Base-by-base conservation (phyloP, 2,888 invertebrate genomes). In the Hyppa rectilinea region DNA sequence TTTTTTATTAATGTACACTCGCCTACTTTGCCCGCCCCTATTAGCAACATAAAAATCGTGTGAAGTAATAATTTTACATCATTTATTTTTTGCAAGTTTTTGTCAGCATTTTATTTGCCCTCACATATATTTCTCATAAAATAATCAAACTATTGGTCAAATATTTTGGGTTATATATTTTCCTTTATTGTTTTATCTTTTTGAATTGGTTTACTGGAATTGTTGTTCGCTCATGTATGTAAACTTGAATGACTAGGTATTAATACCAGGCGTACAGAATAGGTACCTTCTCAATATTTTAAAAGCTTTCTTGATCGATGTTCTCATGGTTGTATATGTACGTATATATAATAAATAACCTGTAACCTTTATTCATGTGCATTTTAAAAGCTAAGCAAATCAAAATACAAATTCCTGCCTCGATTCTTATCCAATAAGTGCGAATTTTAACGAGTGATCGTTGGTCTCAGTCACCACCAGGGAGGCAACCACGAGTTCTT, bases 361-460 rank as follows among this genome's bases (percentile, higher is more conserved):
- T 29, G 29, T 20, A 43, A 60, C 14, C 17, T 9, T 26, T n/a
- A 17, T 23, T 12, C 20, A 34, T 23, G 9, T 38, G 20, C 23
- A 23, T 49, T 23, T 43, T 6, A 50, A 47, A 36, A 38, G 6
- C 29, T 38, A 59, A 4, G 12, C 23, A 49, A 45, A 31, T 14
- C 0, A 45, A 59, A 23, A 29, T 23, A 36, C 5, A 17, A 10
- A 20, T 17, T 29, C 17, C 34, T 53, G 43, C 49, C 17, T 50
- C 31, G 20, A 26, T 58, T 17, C 59, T 69, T 74, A 70, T 66
- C 17, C 47, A 71, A 66, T 49, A 69, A 49, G 89, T 90, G 89
- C 87, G 71, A 26, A 29, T 55, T 68, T 79, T 83, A 90, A 90
- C 90, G 75, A 87, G 90, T 90, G 90, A 70, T 55, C 38, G 62